phyloP scores from a whole-genome alignment of 23 tunicate species.

The Ascidia mentula region DNA sequence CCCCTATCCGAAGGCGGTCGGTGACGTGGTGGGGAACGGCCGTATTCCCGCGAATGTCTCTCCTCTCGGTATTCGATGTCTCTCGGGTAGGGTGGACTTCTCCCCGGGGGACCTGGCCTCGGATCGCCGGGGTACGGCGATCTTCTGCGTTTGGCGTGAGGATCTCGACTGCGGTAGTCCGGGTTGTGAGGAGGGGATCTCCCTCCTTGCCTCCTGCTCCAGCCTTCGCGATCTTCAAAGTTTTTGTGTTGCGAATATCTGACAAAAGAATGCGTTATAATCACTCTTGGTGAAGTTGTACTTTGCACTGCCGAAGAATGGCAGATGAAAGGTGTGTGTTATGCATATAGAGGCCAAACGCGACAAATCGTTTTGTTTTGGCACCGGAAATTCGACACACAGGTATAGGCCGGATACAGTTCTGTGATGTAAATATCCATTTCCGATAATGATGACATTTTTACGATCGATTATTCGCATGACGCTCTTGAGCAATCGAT shows the following conservation, averaged over 20 bases:
- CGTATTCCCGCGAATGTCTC: slow-evolving; percentile 47
- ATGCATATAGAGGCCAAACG: too few species aligned
- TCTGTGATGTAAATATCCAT: too few species aligned
- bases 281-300: too few species aligned
- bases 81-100: slow-evolving; percentile 49
- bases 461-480: too few species aligned
- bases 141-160: slow-evolving; percentile 16
- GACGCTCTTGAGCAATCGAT: too few species aligned
- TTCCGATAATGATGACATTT: too few species aligned
- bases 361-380: too few species aligned
- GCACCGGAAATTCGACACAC: too few species aligned
- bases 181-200: slow-evolving; percentile 25
- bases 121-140: slow-evolving; percentile 43
- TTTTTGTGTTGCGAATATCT: not conserved
- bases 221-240: slow-evolving; percentile 26
- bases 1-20: slow-evolving; percentile 26
- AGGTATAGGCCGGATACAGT: too few species aligned
- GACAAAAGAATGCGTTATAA: not conserved
- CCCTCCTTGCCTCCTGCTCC: slow-evolving; percentile 49
- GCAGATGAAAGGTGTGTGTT: too few species aligned
- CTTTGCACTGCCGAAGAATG: too few species aligned
- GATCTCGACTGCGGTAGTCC: slow-evolving; percentile 26
- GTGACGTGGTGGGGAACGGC: slow-evolving; percentile 47
- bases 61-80: slow-evolving; percentile 46
- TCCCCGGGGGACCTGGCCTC: slow-evolving; percentile 16